Percentiles rank a stretch among this genome's conserved stretches.
Conservation (phyloP, 2,797 vertebrate species). For the Tragelaphus oryx region DNA sequence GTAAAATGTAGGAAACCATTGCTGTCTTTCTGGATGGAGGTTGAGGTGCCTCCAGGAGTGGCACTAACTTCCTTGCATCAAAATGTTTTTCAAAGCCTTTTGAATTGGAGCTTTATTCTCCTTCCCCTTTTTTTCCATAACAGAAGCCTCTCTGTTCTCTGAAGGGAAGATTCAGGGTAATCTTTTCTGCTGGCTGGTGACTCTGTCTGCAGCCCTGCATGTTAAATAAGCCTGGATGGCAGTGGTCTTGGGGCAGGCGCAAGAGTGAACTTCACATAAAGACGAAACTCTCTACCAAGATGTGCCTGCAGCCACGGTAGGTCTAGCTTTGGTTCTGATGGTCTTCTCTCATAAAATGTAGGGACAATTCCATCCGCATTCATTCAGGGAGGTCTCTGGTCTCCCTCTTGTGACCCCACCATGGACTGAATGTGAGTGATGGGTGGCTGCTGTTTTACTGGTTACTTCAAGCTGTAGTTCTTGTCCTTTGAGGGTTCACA, state of each 20-base stretch:
- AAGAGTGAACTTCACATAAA: not conserved
- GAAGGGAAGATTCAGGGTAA: not conserved
- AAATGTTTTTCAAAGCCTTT: conserved; percentile 38
- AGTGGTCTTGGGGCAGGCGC: not conserved
- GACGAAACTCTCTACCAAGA: not conserved
- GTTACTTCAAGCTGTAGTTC: not conserved
- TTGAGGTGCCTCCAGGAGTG: not conserved
- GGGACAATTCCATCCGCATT: not conserved
- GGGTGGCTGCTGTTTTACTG: not conserved
- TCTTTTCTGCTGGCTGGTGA: not conserved
- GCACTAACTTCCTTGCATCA: not conserved
- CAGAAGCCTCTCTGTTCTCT: conserved; percentile 34
- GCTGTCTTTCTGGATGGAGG: not conserved
- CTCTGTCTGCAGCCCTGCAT: not conserved
- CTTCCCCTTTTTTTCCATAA: not conserved
- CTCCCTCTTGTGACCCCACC: not conserved
- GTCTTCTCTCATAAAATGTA: not conserved
- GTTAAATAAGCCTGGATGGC: not conserved
- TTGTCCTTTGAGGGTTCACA: not conserved
- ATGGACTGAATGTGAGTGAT: not conserved
- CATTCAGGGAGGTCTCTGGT: not conserved
- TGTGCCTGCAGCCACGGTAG: not conserved
- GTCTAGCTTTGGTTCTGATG: not conserved
- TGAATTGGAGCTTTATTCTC: conserved; percentile 40
- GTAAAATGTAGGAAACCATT: not conserved